Base-by-base conservation (phyloP, 2,113 vertebrate species). In the Microcebus ravelobensis region DNA sequence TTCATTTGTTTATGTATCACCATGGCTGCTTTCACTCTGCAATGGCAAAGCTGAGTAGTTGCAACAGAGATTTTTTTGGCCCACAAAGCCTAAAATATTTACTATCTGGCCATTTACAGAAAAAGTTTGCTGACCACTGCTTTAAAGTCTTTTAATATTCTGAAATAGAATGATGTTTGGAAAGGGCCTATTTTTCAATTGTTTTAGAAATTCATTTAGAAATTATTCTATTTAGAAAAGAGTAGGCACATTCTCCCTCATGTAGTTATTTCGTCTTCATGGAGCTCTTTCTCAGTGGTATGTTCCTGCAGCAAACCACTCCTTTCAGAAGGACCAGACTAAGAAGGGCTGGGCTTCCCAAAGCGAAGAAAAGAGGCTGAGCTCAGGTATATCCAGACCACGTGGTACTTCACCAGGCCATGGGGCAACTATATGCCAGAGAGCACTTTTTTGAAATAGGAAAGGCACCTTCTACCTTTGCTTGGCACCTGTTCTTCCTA, bases 151-250 rank as follows among this genome's bases (percentile, higher is more conserved):
- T 59, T 83, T 57, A 63, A 61, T 59, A 87, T 65, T 74, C 50
- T 55, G 29, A 95, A 91, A 84, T 42, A 12, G 68, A 73, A 67
- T 63, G 21, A 39, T 81, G 71, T 85, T 92, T 96, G 48, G 65
- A 68, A 84, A 88, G 82, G 57, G 8, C 8, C 12, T 84, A 13
- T n/a, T 87, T 67, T 94, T 61, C 27, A n/a, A 29, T 36, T 76
- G 48, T 81, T 76, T n/a, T 50, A 12, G 18, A 85, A 86, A 83
- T 50, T 59, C 48, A 61, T 94, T 70, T 80, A 67, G 36, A 84
- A 94, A 86, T 48, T 61, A 10, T 14, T 31, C 29, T n/a, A 12
- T 29, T 36, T 61, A 83, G 17, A 31, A 80, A 92, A 85, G 9
- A 74, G 12, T 13, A 77, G 42, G n/a, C 63, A 3, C 57, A 10